Evolutionary conservation across 2,797 vertebrate species (phyloP).

Genomic region (Sebastes elongatus): DNA sequence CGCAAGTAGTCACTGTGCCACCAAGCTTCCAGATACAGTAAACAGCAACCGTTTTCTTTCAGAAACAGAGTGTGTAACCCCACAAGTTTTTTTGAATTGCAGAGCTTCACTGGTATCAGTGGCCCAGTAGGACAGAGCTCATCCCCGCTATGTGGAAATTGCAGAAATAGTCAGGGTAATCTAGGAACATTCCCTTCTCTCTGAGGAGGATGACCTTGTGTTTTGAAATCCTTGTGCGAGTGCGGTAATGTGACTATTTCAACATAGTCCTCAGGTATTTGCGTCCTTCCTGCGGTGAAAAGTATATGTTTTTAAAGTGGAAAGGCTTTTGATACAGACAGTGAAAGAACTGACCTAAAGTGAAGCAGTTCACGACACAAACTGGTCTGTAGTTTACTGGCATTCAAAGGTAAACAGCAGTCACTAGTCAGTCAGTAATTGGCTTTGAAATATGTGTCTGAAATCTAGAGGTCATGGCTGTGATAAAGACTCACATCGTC

Average conservation of each 20-base stretch:
- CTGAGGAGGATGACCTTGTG: background rate
- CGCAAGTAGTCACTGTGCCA: background rate
- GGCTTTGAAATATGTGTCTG: background rate
- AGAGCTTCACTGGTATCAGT: background rate
- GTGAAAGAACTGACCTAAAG: background rate
- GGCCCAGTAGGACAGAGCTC: slow-evolving; percentile 21
- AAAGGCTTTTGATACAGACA: slow-evolving; percentile 7
- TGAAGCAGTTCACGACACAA: background rate
- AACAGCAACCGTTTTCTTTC: background rate
- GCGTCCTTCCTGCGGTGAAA: slow-evolving; percentile 17
- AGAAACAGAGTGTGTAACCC: background rate
- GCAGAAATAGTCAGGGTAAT: slow-evolving; percentile 33
- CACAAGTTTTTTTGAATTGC: slow-evolving; percentile 1
- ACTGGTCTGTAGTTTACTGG: background rate
- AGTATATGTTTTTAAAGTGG: slow-evolving; percentile 22
- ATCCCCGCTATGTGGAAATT: slow-evolving; percentile 25
- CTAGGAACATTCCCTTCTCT: slow-evolving; percentile 2
- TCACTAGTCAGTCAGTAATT: background rate
- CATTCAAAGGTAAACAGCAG: background rate
- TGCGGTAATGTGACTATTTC: background rate
- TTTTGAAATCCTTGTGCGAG: slow-evolving; percentile 24
- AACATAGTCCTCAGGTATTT: slow-evolving; percentile 4
- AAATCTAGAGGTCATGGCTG: background rate
- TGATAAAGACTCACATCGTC: background rate
- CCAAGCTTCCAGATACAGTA: background rate